Conservation (phyloP, 2,113 vertebrate genomes). For the Amia ocellicauda region DNA sequence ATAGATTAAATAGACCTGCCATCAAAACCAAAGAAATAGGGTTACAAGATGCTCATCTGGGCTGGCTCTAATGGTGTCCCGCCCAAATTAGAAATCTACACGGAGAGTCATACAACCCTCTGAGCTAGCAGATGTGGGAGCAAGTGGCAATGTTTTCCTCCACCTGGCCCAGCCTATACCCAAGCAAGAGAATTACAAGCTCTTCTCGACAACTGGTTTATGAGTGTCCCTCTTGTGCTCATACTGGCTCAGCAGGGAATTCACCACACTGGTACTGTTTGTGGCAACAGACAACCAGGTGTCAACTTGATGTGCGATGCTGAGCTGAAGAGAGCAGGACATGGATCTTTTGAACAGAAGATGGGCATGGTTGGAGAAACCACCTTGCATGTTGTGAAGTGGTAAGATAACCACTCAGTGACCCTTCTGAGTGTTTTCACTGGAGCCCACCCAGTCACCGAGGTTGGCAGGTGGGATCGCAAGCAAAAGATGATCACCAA, state of each 20-base stretch:
- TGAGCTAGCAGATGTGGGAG: constrained; percentile 2
- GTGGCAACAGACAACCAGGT: neutral
- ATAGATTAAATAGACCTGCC: too few species aligned
- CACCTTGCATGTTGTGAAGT: constrained; percentile 19
- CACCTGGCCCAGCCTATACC: constrained; percentile 14
- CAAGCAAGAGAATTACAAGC: constrained; percentile 7
- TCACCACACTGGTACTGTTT: constrained; percentile 10
- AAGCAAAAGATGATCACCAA: constrained; percentile 14
- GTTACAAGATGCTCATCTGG: constrained; percentile 18
- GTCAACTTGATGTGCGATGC: constrained; percentile 12
- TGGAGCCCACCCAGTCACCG: constrained; percentile 10
- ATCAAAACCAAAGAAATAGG: constrained; percentile 11
- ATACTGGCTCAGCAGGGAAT: constrained; percentile 1
- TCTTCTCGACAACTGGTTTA: neutral
- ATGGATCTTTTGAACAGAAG: constrained; percentile 14
- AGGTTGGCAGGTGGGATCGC: constrained; percentile 19
- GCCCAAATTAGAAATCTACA: too few species aligned
- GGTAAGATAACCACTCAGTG: constrained; percentile 15
- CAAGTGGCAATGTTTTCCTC: constrained; percentile 4
- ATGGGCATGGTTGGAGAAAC: constrained; percentile 13
- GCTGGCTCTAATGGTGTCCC: constrained; percentile 24
- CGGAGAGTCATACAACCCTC: too few species aligned
- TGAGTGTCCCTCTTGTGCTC: constrained; percentile 7
- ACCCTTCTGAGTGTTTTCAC: constrained; percentile 6
- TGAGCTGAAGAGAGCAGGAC: constrained; percentile 13